phyloP scores from a whole-genome alignment of 2,888 invertebrate genomes.

The Allolobophora icterica region DNA sequence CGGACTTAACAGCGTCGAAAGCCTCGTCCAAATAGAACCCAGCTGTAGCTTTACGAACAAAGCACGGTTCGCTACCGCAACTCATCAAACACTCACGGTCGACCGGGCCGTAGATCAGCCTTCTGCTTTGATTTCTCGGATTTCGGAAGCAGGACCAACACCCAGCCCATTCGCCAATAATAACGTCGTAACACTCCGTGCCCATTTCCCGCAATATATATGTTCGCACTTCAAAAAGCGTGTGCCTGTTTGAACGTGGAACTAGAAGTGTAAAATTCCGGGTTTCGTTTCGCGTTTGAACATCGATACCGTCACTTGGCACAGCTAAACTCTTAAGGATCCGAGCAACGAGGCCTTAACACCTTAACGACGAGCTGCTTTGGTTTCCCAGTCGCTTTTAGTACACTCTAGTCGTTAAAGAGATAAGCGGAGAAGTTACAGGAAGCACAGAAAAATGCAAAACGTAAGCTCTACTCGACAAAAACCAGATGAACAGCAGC shows the following conservation, averaged over 20 bases:
- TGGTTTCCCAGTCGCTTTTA: too few relatives aligned
- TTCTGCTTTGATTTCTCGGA: constrained; percentile 2
- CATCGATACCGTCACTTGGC: not conserved
- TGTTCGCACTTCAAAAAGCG: not conserved
- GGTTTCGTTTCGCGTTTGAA: not conserved
- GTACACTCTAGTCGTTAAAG: too few relatives aligned
- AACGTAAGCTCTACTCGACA: not conserved
- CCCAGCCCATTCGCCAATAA: constrained; percentile 3
- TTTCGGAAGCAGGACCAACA: not conserved
- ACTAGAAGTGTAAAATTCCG: not conserved
- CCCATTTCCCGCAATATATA: not conserved
- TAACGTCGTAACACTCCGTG: not conserved
- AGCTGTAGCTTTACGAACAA: not conserved
- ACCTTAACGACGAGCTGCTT: too few relatives aligned
- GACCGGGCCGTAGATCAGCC: not conserved
- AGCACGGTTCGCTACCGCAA: not conserved
- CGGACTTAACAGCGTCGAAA: not conserved
- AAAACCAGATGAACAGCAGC: not conserved
- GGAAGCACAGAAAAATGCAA: not conserved
- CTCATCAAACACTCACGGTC: not conserved
- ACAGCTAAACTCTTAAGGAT: not conserved
- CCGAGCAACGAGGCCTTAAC: not conserved
- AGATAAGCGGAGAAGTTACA: not conserved
- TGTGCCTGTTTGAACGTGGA: not conserved
- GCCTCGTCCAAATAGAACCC: not conserved